These are phyloP conservation scores for Phylloscopus collybita DNA, from an alignment of 2,797 vertebrate species.

Conservation along the genomic window DNA sequence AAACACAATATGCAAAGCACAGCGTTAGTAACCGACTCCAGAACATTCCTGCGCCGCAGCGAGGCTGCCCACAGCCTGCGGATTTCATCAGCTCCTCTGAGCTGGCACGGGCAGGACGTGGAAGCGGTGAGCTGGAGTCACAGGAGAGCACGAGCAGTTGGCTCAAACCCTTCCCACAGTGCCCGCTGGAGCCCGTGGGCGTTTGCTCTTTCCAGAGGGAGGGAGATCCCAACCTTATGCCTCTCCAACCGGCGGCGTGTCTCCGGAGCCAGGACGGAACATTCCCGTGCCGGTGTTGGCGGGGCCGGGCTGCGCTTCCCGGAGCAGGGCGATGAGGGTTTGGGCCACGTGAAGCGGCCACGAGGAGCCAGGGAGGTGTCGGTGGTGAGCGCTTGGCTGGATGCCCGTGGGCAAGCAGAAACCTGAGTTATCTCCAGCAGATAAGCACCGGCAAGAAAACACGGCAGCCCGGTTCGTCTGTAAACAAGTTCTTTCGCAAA, in stretches of 20 bases:
- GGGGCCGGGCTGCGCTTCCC: background rate
- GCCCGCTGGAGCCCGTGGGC: background rate
- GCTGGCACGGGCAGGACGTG: background rate
- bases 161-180: background rate
- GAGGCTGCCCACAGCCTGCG: background rate
- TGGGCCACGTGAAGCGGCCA: background rate
- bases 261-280: fast-evolving
- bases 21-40: background rate
- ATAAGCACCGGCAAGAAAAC: conserved; percentile 12
- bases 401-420: conserved; percentile 26
- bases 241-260: fast-evolving
- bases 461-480: background rate
- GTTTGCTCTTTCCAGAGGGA: background rate
- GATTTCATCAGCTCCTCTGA: conserved; percentile 27
- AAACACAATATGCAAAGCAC: conserved; percentile 9
- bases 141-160: background rate
- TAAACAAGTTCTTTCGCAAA: background rate
- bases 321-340: background rate
- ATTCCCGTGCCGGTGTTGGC: fast-evolving
- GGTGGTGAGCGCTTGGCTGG: background rate
- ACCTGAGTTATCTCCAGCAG: conserved; percentile 17
- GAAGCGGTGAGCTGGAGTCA: background rate
- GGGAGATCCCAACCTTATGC: background rate
- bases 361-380: background rate
- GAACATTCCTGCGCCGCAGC: background rate